phyloP scores from a whole-genome alignment of 2,113 vertebrate genomes.

The Lota lota region DNA sequence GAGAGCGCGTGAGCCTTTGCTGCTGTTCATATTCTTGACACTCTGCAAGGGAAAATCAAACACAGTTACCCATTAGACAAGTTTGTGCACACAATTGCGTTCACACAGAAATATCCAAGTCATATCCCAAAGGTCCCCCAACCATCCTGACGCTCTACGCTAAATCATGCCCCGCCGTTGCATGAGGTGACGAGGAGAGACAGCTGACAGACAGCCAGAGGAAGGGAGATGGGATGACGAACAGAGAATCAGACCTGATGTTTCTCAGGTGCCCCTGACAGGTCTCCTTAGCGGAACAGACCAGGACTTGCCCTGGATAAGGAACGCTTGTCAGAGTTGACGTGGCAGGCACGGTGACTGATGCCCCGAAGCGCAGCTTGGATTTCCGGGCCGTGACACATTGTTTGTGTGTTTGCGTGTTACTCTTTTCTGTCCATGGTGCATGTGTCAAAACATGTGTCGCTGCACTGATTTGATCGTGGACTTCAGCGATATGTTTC shows the following conservation, averaged over 20 bases:
- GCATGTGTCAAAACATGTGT: constrained; percentile 12
- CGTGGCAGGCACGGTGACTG: constrained; percentile 44
- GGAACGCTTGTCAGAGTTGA: constrained; percentile 49
- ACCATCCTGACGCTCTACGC: neutral
- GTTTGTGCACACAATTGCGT: no score
- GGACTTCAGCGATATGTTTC: no score
- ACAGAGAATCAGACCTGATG: constrained; percentile 9
- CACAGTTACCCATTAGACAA: no score
- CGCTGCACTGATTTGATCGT: neutral
- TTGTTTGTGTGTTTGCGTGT: constrained; percentile 8
- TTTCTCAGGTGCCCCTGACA: constrained; percentile 36
- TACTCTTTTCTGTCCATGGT: neutral
- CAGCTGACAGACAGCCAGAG: constrained; percentile 22
- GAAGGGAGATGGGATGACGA: constrained; percentile 17
- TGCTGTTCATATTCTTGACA: constrained; percentile 76
- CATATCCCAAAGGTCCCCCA: no score
- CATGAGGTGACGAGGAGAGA: constrained; percentile 6
- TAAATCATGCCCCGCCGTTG: constrained; percentile 9
- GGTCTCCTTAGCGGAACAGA: constrained; percentile 38
- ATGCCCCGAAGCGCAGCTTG: constrained; percentile 26
- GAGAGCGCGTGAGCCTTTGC: constrained; percentile 82
- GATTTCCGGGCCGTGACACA: constrained; percentile 35
- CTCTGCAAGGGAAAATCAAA: constrained; percentile 65
- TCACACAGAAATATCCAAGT: no score
- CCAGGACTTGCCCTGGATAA: constrained; percentile 50